Evolutionary conservation across 2,113 vertebrate genomes (phyloP).

Genomic region (Opisthocomus hoazin): DNA sequence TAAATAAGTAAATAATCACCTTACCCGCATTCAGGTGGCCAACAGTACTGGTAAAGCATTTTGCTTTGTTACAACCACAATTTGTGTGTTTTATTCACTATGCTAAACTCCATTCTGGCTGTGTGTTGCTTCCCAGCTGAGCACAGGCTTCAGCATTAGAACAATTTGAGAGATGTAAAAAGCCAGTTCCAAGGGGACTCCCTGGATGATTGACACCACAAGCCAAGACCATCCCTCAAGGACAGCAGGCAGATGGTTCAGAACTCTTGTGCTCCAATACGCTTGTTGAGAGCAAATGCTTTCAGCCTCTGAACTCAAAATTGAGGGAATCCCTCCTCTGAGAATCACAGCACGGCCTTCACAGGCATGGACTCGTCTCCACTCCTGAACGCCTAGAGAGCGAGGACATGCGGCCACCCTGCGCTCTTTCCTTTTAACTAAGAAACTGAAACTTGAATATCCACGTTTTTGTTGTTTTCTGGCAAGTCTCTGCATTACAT

Average conservation of each 20-base stretch:
- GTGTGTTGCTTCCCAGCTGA: background rate
- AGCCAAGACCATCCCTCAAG: rapidly evolving
- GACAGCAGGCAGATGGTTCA: background rate
- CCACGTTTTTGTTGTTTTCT: background rate
- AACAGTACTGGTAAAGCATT: background rate
- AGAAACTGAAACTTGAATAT: background rate
- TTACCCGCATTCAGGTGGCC: background rate
- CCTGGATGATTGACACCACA: no score
- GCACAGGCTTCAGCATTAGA: background rate
- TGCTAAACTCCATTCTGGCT: background rate
- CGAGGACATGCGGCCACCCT: background rate
- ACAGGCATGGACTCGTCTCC: background rate
- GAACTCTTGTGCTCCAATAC: background rate
- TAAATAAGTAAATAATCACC: background rate
- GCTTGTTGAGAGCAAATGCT: background rate
- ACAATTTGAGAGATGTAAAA: background rate
- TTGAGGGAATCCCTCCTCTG: background rate
- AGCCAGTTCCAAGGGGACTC: background rate
- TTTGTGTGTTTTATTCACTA: background rate
- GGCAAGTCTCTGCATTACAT: background rate
- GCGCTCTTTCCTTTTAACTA: background rate
- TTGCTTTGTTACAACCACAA: background rate
- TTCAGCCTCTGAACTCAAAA: background rate
- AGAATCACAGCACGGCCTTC: background rate
- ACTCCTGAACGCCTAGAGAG: background rate